phyloP scores from a whole-genome alignment of 92 coral and sea anemone genomes.

The Galaxea fascicularis region DNA sequence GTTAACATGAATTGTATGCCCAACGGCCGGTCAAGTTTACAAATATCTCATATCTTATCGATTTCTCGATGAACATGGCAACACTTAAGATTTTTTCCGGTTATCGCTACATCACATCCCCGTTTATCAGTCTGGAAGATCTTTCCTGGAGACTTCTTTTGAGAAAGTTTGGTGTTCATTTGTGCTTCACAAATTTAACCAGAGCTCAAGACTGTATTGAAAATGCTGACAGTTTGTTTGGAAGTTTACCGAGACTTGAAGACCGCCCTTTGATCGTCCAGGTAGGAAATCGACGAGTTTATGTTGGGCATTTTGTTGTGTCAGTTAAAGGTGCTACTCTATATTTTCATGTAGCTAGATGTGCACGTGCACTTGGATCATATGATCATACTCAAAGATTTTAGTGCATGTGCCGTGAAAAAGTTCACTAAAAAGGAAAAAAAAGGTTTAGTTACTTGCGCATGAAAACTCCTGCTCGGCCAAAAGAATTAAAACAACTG shows the following conservation, averaged over 20 bases:
- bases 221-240: background rate
- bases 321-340: background rate
- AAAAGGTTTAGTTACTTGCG: too few species aligned
- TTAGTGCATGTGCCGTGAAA: too few species aligned
- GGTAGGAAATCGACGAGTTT: slow-evolving; percentile 1
- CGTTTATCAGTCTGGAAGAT: slow-evolving; percentile 59
- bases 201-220: background rate
- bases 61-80: background rate
- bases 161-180: slow-evolving; percentile 33
- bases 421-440: too few species aligned
- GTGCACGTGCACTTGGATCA: too few species aligned
- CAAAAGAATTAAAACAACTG: too few species aligned
- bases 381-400: too few species aligned
- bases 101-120: slow-evolving; percentile 62
- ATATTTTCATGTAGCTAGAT: too few species aligned
- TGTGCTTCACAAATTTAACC: slow-evolving; percentile 14
- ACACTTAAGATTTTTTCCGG: slow-evolving; percentile 23
- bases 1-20: too few species aligned
- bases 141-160: slow-evolving; percentile 64
- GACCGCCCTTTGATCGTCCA: slow-evolving; percentile 49
- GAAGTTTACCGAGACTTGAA: background rate
- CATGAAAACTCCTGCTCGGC: too few species aligned
- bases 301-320: background rate
- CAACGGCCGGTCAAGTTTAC: too few species aligned
- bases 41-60: background rate